Conservation (phyloP, 2,888 invertebrate species). For the Ditylenchus weischeri region DNA sequence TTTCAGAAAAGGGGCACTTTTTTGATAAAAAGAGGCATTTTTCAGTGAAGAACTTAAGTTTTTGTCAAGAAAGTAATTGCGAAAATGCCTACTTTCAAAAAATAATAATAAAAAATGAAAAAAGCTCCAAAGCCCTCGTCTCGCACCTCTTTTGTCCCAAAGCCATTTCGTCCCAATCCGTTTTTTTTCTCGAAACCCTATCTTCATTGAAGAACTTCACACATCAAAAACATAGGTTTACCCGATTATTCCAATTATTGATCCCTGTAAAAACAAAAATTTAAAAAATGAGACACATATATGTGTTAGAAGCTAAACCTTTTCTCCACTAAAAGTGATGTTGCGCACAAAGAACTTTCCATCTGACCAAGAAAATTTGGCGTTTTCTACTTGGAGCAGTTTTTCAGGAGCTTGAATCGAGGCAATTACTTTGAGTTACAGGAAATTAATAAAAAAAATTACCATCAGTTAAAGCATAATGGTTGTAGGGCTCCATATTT, state of each 20-base stretch:
- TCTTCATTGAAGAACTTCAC: too few relatives aligned
- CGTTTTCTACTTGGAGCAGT: constrained; percentile 27
- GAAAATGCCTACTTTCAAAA: too few relatives aligned
- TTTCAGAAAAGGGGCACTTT: too few relatives aligned
- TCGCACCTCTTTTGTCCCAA: too few relatives aligned
- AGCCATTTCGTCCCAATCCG: too few relatives aligned
- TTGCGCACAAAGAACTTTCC: constrained; percentile 9
- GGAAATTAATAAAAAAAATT: background rate
- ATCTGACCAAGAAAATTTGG: constrained; percentile 29
- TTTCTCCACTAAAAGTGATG: constrained; percentile 26
- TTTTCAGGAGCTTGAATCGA: constrained; percentile 23
- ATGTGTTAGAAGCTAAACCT: constrained; percentile 10
- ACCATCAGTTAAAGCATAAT: constrained; percentile 63
- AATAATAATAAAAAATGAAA: too few relatives aligned
- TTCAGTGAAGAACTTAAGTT: too few relatives aligned
- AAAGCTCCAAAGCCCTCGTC: too few relatives aligned
- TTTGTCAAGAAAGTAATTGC: too few relatives aligned
- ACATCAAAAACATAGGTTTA: too few relatives aligned
- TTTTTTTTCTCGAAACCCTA: too few relatives aligned
- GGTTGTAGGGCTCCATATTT: constrained; percentile 66
- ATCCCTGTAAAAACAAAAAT: constrained; percentile 21
- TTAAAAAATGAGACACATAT: background rate
- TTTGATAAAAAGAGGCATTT: too few relatives aligned
- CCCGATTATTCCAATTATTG: constrained; percentile 76
- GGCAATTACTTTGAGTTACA: background rate